These are phyloP conservation scores for Podiceps cristatus DNA, from an alignment of 2,113 vertebrate genomes.

Conservation along the genomic window DNA sequence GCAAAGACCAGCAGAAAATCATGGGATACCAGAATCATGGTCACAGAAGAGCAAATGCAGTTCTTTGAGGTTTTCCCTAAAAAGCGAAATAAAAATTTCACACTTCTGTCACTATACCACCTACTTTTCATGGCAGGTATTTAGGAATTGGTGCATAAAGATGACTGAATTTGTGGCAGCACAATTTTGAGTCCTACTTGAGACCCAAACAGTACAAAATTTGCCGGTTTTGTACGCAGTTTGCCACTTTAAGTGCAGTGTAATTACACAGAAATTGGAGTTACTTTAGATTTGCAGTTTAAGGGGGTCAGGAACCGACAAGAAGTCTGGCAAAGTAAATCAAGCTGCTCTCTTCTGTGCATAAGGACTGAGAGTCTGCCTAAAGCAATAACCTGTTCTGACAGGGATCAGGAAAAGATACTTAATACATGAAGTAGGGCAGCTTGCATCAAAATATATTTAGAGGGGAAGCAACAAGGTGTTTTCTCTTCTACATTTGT, in stretches of 20 bases:
- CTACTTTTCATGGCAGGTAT: not conserved
- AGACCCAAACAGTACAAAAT: rapidly evolving
- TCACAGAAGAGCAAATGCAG: not conserved
- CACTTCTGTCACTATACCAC: not conserved
- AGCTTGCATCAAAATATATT: not conserved
- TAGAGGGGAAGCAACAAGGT: not conserved
- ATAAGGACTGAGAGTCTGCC: not conserved
- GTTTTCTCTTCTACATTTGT: not conserved
- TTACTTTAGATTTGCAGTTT: not conserved
- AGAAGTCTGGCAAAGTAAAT: not conserved
- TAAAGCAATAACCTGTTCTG: not conserved
- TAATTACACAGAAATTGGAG: not conserved
- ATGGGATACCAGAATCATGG: not conserved
- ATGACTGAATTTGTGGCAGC: not conserved
- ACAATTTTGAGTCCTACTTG: not conserved
- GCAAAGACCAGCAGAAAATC: not conserved
- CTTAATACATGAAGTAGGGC: not conserved
- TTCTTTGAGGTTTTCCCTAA: not conserved
- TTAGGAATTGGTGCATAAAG: not conserved
- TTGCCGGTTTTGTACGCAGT: rapidly evolving
- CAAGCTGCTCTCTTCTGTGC: not conserved
- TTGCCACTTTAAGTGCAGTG: not conserved
- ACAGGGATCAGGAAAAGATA: not conserved
- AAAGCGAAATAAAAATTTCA: not conserved
- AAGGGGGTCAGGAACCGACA: not conserved